Base-by-base conservation (phyloP, 2,113 vertebrate genomes). In the Paramisgurnus dabryanus region DNA sequence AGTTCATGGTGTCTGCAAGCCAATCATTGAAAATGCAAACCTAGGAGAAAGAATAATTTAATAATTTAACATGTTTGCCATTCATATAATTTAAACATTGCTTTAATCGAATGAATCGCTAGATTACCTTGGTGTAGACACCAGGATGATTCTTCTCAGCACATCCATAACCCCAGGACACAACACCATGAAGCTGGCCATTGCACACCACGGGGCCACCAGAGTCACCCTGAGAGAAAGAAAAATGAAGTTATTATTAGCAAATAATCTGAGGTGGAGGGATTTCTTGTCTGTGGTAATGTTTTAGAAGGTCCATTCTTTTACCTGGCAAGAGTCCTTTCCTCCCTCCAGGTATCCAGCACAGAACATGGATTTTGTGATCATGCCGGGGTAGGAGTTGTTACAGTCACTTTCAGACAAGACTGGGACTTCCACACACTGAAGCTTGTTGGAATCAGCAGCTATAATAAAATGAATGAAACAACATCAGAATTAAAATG, bases 281-380 rank as follows among this genome's bases (percentile, higher is more conserved):
- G 6, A 8, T 18, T 58, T 6, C 55, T 58, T 58, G 55, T n/a
- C 4, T 55, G 6, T n/a, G 13, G 5, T 13, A 17, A 58, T 3
- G 7, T 7, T 7, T 8, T 10, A 47, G 34, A 53, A 47, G 7
- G 45, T 58, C 17, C 61, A 1, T 34, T 70, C 12, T 8, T 74
- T 41, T 88, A 92, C 93, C 92, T 94, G 92, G 41, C 94, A 95
- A 55, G 94, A 92, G 83, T 94, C 92, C 64, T 93, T 93, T 27
- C 93, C 94, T 6, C 94, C 93, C 75, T 94, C 91, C 22, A 87
- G 7, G 17, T 88, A 91, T 7, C 93, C 93, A 0, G 93, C 92
- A 4, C 93, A 94, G 80, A 95, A 89, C 94, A 95, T 94, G 88
- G 88, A 86, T 6, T 70, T 2, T 0, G 93, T 93, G 88, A 94